These are phyloP conservation scores for Gymnothorax reevesii DNA, from an alignment of 2,797 vertebrate species.

Conservation along the genomic window DNA sequence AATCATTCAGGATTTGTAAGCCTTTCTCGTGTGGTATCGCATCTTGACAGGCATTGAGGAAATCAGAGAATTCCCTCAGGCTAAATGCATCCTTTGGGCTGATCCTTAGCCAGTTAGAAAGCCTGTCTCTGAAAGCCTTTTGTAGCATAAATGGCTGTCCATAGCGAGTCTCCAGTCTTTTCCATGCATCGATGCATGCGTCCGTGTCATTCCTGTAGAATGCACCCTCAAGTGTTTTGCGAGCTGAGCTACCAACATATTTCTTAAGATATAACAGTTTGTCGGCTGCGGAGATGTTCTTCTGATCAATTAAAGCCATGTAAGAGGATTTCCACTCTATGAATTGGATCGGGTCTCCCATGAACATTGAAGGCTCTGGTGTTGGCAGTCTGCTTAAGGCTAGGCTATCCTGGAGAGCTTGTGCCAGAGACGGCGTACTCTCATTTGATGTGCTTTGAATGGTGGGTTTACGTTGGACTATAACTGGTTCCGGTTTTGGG, in stretches of 20 bases:
- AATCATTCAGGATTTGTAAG: conserved; percentile 36
- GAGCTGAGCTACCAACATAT: conserved; percentile 29
- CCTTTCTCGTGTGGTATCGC: conserved; percentile 37
- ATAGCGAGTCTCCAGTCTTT: conserved; percentile 33
- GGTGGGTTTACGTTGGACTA: too few species aligned
- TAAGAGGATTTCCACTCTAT: conserved; percentile 41
- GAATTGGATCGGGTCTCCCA: conserved; percentile 35
- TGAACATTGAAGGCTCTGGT: conserved; percentile 35
- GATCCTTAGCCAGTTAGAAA: conserved; percentile 35
- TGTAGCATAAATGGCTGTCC: conserved; percentile 21
- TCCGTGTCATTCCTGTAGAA: conserved; percentile 36
- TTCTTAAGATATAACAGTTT: conserved; percentile 35
- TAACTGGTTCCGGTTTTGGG: too few species aligned
- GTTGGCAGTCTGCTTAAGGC: conserved; percentile 35
- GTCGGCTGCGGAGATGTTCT: conserved; percentile 25
- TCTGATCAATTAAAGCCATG: conserved; percentile 28
- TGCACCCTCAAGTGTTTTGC: conserved; percentile 29
- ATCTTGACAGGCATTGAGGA: conserved; percentile 31
- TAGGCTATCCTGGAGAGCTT: conserved; percentile 41
- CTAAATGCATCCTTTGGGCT: conserved; percentile 36
- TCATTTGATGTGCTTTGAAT: background rate
- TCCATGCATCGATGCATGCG: conserved; percentile 42
- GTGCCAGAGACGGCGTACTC: conserved; percentile 21
- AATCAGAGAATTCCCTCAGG: conserved; percentile 35
- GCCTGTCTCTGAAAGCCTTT: conserved; percentile 19